These are phyloP conservation scores for Pseudomyrmex sp. DNA, from an alignment of 1,140 invertebrate genomes.

Conservation along the genomic window DNA sequence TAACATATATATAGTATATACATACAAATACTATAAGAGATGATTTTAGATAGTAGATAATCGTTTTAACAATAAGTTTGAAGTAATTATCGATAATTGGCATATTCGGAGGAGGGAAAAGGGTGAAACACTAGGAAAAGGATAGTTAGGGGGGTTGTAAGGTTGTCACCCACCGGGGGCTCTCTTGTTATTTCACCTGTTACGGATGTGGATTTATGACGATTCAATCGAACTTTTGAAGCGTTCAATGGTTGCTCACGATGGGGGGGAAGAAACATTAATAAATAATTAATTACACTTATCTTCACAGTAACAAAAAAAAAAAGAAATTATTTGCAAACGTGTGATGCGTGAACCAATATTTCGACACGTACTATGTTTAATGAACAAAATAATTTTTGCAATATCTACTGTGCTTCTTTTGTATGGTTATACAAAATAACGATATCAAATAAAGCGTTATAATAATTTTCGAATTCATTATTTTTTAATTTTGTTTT, in stretches of 20 bases:
- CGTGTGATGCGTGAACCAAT: constrained; percentile 27
- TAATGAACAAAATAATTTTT: constrained; percentile 3
- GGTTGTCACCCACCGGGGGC: constrained; percentile 74
- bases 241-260: constrained; percentile 60
- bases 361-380: constrained; percentile 30
- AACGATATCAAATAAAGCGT: not conserved
- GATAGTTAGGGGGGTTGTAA: constrained; percentile 71
- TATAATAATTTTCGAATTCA: not conserved
- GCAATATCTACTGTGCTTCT: too few species aligned
- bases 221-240: constrained; percentile 65
- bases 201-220: constrained; percentile 66
- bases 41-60: not conserved
- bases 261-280: constrained; percentile 63
- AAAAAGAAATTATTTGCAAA: constrained; percentile 26
- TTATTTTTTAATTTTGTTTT: constrained; percentile 2
- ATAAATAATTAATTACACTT: constrained; percentile 33
- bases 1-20: too few species aligned
- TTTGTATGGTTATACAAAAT: constrained; percentile 5
- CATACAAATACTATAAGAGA: not conserved
- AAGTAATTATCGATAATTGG: constrained; percentile 79
- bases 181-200: constrained; percentile 73
- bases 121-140: constrained; percentile 83
- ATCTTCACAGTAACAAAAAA: not conserved
- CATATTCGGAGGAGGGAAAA: constrained; percentile 83
- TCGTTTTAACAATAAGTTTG: constrained; percentile 77